Conservation (phyloP, 2,113 vertebrate species). For the Speoplatyrhinus poulsoni region DNA sequence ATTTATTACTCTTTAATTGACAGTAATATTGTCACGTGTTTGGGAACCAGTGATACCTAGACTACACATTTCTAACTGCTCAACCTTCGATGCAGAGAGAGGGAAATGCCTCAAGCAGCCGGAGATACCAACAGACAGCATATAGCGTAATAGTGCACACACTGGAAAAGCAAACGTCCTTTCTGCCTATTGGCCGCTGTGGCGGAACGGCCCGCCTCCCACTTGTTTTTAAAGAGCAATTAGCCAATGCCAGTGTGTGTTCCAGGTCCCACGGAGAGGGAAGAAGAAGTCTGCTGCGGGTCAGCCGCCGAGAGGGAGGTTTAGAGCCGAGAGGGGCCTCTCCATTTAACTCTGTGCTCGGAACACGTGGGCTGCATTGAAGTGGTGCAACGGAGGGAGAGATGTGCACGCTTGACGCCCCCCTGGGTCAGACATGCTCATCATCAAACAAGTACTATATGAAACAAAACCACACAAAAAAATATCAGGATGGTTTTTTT, state of each 20-base stretch:
- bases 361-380: slow-evolving; percentile 64
- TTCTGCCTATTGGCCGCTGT: slow-evolving; percentile 61
- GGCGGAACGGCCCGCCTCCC: slow-evolving; percentile 63
- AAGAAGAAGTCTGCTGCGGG: slow-evolving; percentile 59
- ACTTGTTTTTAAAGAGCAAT: slow-evolving; percentile 71
- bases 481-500: no score
- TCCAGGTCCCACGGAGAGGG: slow-evolving; percentile 54
- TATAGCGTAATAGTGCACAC: slow-evolving; percentile 10
- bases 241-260: slow-evolving; percentile 54
- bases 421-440: slow-evolving; percentile 51
- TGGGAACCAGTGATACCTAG: no score
- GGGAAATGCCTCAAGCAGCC: no score
- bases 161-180: slow-evolving; percentile 50
- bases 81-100: no score
- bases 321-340: slow-evolving; percentile 53
- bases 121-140: slow-evolving; percentile 23
- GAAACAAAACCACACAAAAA: neutral
- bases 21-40: no score
- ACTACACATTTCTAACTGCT: no score
- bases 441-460: slow-evolving; percentile 52
- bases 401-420: slow-evolving; percentile 53
- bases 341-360: slow-evolving; percentile 40
- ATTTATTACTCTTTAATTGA: no score
- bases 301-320: slow-evolving; percentile 65
- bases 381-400: slow-evolving; percentile 60